Conservation (phyloP, 2,888 invertebrate genomes). For the Tenthredo livida region DNA sequence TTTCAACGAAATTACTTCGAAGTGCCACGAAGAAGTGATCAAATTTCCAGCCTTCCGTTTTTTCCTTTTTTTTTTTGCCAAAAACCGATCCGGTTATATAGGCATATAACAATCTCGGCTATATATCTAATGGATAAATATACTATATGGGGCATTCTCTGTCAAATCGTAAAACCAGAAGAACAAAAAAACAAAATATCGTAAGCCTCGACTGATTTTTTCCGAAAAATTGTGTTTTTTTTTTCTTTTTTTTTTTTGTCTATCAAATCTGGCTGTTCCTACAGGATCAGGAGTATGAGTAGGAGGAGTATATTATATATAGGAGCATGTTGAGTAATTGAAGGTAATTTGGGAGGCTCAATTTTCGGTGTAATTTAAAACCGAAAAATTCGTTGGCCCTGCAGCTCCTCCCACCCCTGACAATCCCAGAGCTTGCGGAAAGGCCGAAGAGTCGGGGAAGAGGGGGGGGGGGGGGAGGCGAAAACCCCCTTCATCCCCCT, state of each 20-base stretch:
- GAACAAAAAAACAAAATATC: neutral
- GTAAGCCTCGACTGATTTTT: neutral
- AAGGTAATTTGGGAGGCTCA: constrained; percentile 72
- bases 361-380: constrained; percentile 72
- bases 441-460: neutral
- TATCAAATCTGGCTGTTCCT: neutral
- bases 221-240: neutral
- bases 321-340: constrained; percentile 64
- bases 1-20: too few relatives aligned
- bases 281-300: neutral
- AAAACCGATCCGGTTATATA: too few relatives aligned
- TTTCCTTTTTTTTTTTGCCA: too few relatives aligned
- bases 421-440: constrained; percentile 52
- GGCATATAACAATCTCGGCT: too few relatives aligned
- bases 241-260: too few relatives aligned
- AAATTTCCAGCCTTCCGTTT: too few relatives aligned
- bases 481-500: neutral
- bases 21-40: too few relatives aligned
- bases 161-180: neutral
- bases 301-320: too few relatives aligned
- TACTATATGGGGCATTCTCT: neutral
- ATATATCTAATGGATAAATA: constrained; percentile 38
- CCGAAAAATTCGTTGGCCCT: constrained; percentile 66
- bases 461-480: too few relatives aligned
- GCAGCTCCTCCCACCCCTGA: constrained; percentile 51